Evolutionary conservation across 1,140 invertebrate species (phyloP).

Genomic region (Drosophila erecta): DNA sequence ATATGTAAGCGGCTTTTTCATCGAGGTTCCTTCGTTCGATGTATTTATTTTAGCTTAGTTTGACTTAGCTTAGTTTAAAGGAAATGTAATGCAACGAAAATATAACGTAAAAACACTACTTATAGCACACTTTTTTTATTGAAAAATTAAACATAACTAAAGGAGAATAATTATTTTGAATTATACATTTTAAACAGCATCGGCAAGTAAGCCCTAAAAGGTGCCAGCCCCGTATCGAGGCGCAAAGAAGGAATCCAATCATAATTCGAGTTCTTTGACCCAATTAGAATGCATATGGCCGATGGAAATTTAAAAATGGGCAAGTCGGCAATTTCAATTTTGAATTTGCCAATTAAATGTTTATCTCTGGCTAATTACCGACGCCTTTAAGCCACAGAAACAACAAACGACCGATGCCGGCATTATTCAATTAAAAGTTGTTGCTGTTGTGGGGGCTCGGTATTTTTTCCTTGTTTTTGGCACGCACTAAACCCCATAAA

Average conservation of each 20-base stretch:
- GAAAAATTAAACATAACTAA: too few relatives aligned
- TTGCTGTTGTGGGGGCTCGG: slow-evolving; percentile 27
- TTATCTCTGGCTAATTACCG: slow-evolving; percentile 72
- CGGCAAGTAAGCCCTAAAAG: neutral
- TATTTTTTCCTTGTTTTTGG: slow-evolving; percentile 74
- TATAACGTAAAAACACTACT: too few relatives aligned
- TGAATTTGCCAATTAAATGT: slow-evolving; percentile 79
- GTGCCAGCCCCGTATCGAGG: slow-evolving; percentile 24
- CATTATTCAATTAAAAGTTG: slow-evolving; percentile 83
- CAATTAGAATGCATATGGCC: slow-evolving; percentile 66
- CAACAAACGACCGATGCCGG: slow-evolving; percentile 51
- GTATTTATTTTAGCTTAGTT: too few relatives aligned
- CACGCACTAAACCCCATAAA: slow-evolving; percentile 84
- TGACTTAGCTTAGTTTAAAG: neutral
- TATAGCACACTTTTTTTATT: too few relatives aligned
- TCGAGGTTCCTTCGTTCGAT: slow-evolving; percentile 6
- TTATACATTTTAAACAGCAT: too few relatives aligned
- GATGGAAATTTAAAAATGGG: slow-evolving; percentile 3
- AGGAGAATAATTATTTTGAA: too few relatives aligned
- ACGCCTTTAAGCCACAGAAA: slow-evolving; percentile 28
- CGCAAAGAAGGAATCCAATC: neutral
- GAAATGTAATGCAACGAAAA: too few relatives aligned
- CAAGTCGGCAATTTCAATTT: slow-evolving; percentile 49
- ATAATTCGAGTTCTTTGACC: slow-evolving; percentile 44
- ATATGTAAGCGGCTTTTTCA: slow-evolving; percentile 1